Evolutionary conservation across 2,888 invertebrate species (phyloP).

Genomic region (Drosophila ezoana): DNA sequence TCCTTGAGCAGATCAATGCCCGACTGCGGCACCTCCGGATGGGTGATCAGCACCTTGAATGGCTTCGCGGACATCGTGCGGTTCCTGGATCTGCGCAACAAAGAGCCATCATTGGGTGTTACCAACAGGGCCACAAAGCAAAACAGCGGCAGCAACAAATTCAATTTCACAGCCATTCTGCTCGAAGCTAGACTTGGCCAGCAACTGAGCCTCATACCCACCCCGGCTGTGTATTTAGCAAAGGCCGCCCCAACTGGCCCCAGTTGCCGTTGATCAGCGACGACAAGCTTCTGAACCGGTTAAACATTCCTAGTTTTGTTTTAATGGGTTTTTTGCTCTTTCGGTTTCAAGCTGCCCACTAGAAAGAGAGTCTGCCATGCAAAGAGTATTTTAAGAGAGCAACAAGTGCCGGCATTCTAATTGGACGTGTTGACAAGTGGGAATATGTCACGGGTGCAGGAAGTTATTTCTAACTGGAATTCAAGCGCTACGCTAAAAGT

Average conservation of each 20-base stretch:
- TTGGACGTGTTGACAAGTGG: not conserved
- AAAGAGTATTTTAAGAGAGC: constrained; percentile 4
- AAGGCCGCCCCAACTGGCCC: constrained; percentile 5
- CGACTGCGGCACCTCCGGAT: constrained; percentile 88
- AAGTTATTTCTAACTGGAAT: not conserved
- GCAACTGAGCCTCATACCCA: constrained; percentile 55
- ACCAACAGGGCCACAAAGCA: constrained; percentile 28
- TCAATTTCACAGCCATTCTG: constrained; percentile 26
- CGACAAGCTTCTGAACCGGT: constrained; percentile 68
- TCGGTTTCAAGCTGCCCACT: constrained; percentile 19
- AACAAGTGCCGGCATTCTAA: not conserved
- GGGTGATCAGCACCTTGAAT: constrained; percentile 89
- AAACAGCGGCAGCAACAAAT: constrained; percentile 19
- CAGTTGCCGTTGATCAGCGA: constrained; percentile 17
- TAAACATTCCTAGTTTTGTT: constrained; percentile 47
- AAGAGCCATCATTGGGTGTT: constrained; percentile 44
- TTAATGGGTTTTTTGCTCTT: not conserved
- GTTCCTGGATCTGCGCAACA: constrained; percentile 47
- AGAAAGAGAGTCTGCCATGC: not conserved
- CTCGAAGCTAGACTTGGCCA: constrained; percentile 27
- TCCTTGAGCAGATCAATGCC: constrained; percentile 88
- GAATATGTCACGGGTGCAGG: not conserved
- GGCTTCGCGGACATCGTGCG: constrained; percentile 66
- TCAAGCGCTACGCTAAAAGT: not conserved
- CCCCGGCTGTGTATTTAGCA: constrained; percentile 44